A percentile compares a stretch with the other conserved stretches of the same genome.
phyloP scores from a whole-genome alignment of 2,113 vertebrate species.

The Sus scrofa region DNA sequence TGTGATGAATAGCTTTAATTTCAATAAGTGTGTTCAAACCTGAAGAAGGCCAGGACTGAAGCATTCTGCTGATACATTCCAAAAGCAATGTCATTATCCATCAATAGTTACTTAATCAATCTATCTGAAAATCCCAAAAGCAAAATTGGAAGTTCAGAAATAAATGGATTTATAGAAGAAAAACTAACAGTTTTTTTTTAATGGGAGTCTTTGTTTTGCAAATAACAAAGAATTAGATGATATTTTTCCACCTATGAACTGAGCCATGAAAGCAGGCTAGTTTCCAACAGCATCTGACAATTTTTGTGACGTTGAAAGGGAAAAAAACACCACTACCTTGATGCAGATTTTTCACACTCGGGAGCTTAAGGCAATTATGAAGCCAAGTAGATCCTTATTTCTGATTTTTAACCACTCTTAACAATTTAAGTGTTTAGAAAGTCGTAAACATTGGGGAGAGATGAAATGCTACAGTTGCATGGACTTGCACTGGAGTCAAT shows the following conservation, averaged over 20 bases:
- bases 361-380: slow-evolving; percentile 9
- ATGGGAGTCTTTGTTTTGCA: background rate
- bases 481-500: background rate
- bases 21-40: slow-evolving; percentile 88
- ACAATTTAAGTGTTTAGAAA: background rate
- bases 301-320: background rate
- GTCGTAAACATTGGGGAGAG: background rate
- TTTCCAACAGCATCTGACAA: background rate
- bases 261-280: background rate
- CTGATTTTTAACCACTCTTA: background rate
- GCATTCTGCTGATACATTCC: slow-evolving; percentile 59
- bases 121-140: slow-evolving; percentile 3
- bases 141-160: slow-evolving; percentile 47
- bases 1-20: slow-evolving; percentile 93
- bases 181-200: background rate
- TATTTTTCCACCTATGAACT: background rate
- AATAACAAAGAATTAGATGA: background rate
- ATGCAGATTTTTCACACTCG: background rate
- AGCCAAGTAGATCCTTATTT: background rate
- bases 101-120: slow-evolving; percentile 57
- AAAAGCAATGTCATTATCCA: slow-evolving; percentile 48
- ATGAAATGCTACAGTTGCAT: background rate
- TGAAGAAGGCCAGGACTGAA: slow-evolving; percentile 66
- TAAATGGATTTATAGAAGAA: slow-evolving; percentile 20
- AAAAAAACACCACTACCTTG: background rate